Percentiles rank a stretch among this genome's conserved stretches.
phyloP scores from a whole-genome alignment of 2,113 vertebrate genomes.

The Chascanopsetta lugubris region DNA sequence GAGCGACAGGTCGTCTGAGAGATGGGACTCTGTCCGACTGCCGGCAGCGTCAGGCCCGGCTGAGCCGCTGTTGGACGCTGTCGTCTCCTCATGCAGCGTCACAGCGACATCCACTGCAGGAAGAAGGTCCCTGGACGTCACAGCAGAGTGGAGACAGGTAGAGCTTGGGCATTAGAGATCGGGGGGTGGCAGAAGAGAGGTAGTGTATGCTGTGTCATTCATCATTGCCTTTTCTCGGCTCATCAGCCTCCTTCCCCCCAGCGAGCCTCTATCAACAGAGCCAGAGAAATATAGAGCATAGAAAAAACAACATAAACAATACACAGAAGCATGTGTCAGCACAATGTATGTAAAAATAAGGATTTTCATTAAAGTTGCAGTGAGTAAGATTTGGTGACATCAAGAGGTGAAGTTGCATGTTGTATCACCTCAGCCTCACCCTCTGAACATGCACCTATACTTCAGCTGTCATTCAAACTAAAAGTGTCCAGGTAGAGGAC shows the following conservation, averaged over 20 bases:
- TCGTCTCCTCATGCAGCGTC: slow-evolving; percentile 37
- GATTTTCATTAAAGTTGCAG: not conserved
- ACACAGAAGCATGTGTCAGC: no score
- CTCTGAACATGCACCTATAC: no score
- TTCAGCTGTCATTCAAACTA: no score
- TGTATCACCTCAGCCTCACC: no score
- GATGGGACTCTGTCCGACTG: slow-evolving; percentile 28
- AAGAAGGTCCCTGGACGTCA: slow-evolving; percentile 44
- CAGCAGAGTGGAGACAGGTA: slow-evolving; percentile 1
- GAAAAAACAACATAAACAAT: not conserved
- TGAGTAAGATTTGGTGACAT: not conserved
- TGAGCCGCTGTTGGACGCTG: slow-evolving; percentile 39
- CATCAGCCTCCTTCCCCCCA: slow-evolving; percentile 38
- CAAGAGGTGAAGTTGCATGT: no score
- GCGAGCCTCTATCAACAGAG: slow-evolving; percentile 27
- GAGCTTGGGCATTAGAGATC: slow-evolving; percentile 8
- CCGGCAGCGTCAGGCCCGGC: slow-evolving; percentile 28
- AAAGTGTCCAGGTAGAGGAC: no score
- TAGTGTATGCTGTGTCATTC: slow-evolving; percentile 56
- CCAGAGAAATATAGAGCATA: not conserved
- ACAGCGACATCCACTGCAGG: slow-evolving; percentile 32
- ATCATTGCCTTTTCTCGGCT: slow-evolving; percentile 54
- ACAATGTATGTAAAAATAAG: slow-evolving; percentile 4
- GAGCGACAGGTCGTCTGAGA: slow-evolving; percentile 50
- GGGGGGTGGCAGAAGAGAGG: slow-evolving; percentile 14